Evolutionary conservation across 2,888 invertebrate species (phyloP).

Genomic region (Pyrgus malvae): DNA sequence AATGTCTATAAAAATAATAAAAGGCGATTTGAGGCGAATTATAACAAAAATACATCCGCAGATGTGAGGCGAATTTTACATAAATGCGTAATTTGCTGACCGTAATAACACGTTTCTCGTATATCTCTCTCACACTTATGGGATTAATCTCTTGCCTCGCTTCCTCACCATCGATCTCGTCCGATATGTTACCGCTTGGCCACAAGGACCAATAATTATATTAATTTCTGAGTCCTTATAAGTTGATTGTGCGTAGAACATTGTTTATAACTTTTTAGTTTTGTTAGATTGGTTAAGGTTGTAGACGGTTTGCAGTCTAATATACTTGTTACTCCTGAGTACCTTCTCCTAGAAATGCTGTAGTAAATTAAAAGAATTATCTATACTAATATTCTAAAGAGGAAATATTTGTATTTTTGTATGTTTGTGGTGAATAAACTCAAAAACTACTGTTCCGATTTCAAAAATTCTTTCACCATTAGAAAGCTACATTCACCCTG

Average conservation of each 20-base stretch:
- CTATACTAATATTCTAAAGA: no score
- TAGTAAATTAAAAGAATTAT: no score
- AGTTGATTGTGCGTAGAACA: conserved; percentile 51
- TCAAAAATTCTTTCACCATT: no score
- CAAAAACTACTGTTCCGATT: no score
- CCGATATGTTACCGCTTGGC: conserved; percentile 42
- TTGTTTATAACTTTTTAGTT: conserved; percentile 23
- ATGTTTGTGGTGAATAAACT: no score
- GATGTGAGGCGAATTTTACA: conserved; percentile 56
- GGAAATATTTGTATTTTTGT: no score
- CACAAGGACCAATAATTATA: conserved; percentile 65
- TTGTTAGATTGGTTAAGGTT: not conserved
- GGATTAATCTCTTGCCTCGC: conserved; percentile 29
- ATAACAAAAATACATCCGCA: conserved; percentile 46
- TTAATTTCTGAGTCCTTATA: conserved; percentile 64
- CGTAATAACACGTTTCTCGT: conserved; percentile 56
- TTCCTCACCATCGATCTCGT: conserved; percentile 43
- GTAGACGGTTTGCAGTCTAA: no score
- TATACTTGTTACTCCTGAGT: no score
- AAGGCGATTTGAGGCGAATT: conserved; percentile 31
- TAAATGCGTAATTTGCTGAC: conserved; percentile 64
- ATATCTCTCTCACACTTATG: conserved; percentile 43
- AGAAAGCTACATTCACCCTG: no score
- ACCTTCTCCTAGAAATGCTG: no score
- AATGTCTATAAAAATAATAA: conserved; percentile 19